Base-by-base conservation (phyloP, 2,888 invertebrate genomes). In the Junonia oenone region DNA sequence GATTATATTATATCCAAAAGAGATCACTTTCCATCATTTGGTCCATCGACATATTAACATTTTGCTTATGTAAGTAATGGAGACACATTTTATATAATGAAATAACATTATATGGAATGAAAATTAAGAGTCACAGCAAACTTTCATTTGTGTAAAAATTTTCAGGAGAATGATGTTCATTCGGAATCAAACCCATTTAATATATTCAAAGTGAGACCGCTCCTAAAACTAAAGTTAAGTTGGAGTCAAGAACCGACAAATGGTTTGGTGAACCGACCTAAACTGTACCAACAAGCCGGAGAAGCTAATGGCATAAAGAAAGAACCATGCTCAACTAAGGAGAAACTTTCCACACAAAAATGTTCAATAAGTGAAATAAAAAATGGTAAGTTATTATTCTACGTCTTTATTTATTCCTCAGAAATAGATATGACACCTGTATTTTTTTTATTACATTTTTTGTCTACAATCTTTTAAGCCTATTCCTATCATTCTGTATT, bases 141-240 rank as follows among this genome's bases (percentile, higher is more conserved):
- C n/a, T 33, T 33, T 33, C n/a, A 13, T 37, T 3, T 17, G 4
- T 22, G n/a, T 22, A 19, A 14, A 33, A 22, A 56, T 33, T 77
- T 76, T 1, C 67, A 90, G 90, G 87, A 89, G 72, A 85, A 75
- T 64, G 82, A 83, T 45, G 56, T 87, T 47, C 82, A 83, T 37
- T 63, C 81, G 17, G 92, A 86, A 63, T 83, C 89, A 59, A 92
- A 87, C 55, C 93, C 94, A 38, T 94, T 96, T 73, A 95, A 96
- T 68, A 92, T 94, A 55, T 96, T 96, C 73, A 93, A 93, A 82
- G 93, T 94, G 67, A 93, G 95, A 56, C 97, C 98, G 0, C 93
- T 95, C 58, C 86, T 98, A 1, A 97, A 97, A 82, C 94, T 98
- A 71, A 94, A 95, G 68, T 86, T 98, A 45, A 93, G 93, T 67